A percentile compares a stretch with the other conserved stretches of the same genome.
These are phyloP conservation scores for Martes martes DNA, from an alignment of 2,113 vertebrate genomes.

Conservation along the genomic window DNA sequence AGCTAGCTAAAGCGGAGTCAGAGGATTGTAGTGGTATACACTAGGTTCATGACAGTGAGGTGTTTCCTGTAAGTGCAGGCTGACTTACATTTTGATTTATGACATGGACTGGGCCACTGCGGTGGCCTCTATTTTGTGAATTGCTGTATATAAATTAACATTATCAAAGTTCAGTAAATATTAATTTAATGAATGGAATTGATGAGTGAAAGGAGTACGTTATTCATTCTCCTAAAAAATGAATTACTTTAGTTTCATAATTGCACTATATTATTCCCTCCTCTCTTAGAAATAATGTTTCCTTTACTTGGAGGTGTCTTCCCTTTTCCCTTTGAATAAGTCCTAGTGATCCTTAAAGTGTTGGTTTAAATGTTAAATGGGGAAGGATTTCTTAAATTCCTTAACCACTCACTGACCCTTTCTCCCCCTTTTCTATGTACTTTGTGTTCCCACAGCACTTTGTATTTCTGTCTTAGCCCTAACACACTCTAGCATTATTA, in stretches of 20 bases:
- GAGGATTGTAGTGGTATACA: too few species aligned
- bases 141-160: not conserved
- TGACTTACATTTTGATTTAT: not conserved
- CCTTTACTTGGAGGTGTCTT: not conserved
- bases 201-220: not conserved
- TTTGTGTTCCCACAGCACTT: not conserved
- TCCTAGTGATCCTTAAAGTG: not conserved
- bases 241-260: not conserved
- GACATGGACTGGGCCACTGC: not conserved
- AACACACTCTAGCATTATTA: not conserved
- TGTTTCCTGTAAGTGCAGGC: not conserved
- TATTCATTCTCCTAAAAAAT: constrained; percentile 5
- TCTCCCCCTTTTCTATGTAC: not conserved
- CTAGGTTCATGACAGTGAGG: not conserved
- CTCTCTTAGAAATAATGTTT: not conserved
- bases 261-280: not conserved
- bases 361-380: not conserved
- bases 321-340: not conserved
- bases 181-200: not conserved
- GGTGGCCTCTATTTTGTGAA: not conserved
- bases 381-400: not conserved
- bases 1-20: not conserved
- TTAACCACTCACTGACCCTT: not conserved
- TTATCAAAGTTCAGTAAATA: not conserved
- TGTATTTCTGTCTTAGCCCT: not conserved